Percentiles rank a stretch among this genome's conserved stretches.
phyloP scores from a whole-genome alignment of 2,113 vertebrate genomes.

The Azemiops feae region DNA sequence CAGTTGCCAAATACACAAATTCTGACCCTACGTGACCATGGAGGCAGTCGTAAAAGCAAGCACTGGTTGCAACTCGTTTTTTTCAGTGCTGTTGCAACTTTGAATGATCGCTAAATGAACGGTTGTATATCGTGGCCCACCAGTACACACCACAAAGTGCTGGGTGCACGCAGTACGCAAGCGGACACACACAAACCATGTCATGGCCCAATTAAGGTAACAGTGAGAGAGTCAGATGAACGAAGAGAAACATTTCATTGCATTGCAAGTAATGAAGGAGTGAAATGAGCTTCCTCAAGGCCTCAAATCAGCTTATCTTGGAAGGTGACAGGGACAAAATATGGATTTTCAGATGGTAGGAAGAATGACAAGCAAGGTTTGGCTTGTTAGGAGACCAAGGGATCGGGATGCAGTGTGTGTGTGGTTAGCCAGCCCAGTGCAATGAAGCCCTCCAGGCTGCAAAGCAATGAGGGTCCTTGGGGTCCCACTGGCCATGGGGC shows the following conservation, averaged over 20 bases:
- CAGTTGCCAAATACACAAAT: neutral
- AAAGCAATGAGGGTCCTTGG: neutral
- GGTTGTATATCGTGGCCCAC: neutral
- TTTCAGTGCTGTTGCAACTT: neutral
- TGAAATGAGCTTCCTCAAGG: neutral
- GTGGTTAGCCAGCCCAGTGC: neutral
- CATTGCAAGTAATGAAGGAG: neutral
- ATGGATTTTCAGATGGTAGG: neutral
- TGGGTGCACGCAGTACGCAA: fast-evolving
- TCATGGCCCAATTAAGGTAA: neutral
- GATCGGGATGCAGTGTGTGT: neutral
- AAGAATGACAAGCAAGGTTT: neutral
- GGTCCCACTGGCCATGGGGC: neutral
- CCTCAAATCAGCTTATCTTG: neutral
- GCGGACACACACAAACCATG: neutral
- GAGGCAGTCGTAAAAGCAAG: neutral
- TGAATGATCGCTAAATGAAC: neutral
- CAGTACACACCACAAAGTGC: neutral
- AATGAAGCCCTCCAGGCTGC: neutral
- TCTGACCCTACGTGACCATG: neutral
- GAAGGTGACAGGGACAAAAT: neutral
- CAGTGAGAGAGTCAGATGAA: neutral
- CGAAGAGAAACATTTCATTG: neutral
- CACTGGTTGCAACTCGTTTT: neutral
- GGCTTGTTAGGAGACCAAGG: neutral